Percentiles rank a stretch among this genome's conserved stretches.
phyloP scores from a whole-genome alignment of 2,113 vertebrate species.

The Tachycineta bicolor region DNA sequence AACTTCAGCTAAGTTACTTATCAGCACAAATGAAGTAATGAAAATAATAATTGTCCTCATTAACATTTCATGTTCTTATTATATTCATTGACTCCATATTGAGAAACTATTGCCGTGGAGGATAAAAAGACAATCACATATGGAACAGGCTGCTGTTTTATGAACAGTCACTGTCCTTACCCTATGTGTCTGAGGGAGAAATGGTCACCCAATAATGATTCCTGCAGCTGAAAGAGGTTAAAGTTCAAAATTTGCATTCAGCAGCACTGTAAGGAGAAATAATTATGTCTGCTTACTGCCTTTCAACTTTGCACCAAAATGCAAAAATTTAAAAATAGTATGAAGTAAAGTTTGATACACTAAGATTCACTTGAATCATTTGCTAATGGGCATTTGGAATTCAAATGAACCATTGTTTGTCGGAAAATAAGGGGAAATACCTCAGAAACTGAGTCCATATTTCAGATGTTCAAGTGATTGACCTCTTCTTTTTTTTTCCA shows the following conservation, averaged over 20 bases:
- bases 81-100: background rate
- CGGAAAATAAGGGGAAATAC: background rate
- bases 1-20: background rate
- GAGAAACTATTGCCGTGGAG: background rate
- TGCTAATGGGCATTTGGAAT: background rate
- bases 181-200: background rate
- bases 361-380: background rate
- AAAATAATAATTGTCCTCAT: background rate
- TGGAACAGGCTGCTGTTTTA: background rate
- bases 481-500: background rate
- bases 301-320: background rate
- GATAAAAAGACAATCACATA: background rate
- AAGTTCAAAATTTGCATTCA: background rate
- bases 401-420: background rate
- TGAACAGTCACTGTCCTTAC: background rate
- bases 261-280: background rate
- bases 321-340: background rate
- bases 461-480: background rate
- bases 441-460: background rate
- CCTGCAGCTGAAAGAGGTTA: background rate
- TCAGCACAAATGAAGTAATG: background rate
- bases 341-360: background rate
- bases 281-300: background rate
- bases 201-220: background rate
- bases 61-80: background rate